phyloP scores from a whole-genome alignment of 2,113 vertebrate species.

The Colaptes auratus region DNA sequence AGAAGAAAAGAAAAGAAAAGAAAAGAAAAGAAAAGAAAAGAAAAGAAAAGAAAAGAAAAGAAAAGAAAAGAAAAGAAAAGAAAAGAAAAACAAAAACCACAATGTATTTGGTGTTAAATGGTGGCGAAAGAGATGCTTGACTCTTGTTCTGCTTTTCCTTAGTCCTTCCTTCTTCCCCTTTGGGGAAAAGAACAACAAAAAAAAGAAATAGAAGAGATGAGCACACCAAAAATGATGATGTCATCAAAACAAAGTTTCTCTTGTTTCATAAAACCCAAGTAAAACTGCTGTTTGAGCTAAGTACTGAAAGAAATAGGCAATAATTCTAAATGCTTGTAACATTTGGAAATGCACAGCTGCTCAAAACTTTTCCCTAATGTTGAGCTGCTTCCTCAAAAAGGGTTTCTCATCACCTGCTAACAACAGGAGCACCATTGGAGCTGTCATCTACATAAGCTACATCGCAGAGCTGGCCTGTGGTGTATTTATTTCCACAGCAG shows the following conservation, averaged over 20 bases:
- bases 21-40: no score
- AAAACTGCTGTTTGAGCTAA: background rate
- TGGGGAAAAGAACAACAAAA: no score
- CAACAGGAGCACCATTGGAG: background rate
- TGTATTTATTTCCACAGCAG: background rate
- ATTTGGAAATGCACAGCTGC: background rate
- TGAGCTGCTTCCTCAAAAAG: background rate
- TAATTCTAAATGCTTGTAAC: background rate
- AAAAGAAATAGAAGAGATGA: background rate
- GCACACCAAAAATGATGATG: background rate
- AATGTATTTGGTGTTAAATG: background rate
- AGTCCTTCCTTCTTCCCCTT: background rate
- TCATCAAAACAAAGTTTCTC: background rate
- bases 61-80: no score
- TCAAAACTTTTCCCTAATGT: background rate
- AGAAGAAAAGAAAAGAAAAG: no score
- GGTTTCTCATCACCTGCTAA: background rate
- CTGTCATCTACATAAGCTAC: background rate
- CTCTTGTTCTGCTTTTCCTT: background rate
- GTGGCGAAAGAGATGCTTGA: accelerated
- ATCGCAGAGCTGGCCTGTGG: background rate
- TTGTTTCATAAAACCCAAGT: background rate
- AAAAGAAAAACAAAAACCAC: background rate
- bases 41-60: no score
- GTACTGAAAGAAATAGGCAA: background rate